Evolutionary conservation across 2,888 invertebrate species (phyloP).

Genomic region (Nemoura dubitans): DNA sequence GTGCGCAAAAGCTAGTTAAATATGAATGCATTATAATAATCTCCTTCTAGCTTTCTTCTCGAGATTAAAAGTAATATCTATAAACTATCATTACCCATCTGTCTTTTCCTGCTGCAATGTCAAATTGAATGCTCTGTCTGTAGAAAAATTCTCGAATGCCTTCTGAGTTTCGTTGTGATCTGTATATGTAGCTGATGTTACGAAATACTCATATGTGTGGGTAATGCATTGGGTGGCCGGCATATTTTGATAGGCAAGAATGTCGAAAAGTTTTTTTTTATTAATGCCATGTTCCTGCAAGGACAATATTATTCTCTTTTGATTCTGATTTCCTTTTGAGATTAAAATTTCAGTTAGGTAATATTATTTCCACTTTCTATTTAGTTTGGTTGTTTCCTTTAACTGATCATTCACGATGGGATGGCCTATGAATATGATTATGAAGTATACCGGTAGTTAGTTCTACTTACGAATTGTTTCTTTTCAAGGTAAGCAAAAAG

Average conservation of each 20-base stretch:
- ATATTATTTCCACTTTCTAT: neutral
- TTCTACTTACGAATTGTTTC: too few species aligned
- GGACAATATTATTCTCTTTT: neutral
- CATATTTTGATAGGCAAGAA: neutral
- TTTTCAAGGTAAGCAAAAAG: too few species aligned
- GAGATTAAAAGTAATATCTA: neutral
- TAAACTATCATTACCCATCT: neutral
- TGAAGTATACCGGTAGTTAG: too few species aligned
- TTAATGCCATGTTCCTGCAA: neutral
- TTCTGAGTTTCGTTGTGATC: neutral
- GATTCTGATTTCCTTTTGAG: neutral
- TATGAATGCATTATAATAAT: neutral
- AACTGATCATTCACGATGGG: neutral
- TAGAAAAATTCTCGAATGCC: neutral
- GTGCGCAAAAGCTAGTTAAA: neutral
- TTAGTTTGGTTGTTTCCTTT: neutral
- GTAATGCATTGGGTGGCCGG: neutral
- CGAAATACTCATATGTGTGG: neutral
- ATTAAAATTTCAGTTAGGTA: slow-evolving; percentile 1
- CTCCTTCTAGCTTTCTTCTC: neutral
- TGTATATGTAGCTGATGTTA: neutral
- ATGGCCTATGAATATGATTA: neutral
- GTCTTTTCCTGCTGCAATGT: neutral
- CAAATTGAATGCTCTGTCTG: neutral
- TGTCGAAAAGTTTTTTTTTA: neutral